These are phyloP conservation scores for Indicator maculatus DNA, from an alignment of 2,113 vertebrate species.

Conservation along the genomic window DNA sequence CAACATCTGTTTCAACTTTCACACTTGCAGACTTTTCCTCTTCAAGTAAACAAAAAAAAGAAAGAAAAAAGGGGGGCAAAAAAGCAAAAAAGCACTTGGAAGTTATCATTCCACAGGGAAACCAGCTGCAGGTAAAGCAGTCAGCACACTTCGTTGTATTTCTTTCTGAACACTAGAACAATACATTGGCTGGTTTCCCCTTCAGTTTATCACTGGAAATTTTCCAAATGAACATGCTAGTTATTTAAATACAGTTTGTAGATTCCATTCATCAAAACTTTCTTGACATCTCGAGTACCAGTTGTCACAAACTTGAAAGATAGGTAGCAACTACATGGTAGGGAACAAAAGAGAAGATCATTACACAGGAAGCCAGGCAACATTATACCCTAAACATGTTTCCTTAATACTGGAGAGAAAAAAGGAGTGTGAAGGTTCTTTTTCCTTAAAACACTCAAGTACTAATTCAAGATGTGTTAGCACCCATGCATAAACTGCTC, in stretches of 20 bases:
- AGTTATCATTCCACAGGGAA: conserved; percentile 12
- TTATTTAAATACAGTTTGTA: conserved; percentile 76
- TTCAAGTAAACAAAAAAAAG: background rate
- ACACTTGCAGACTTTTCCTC: conserved; percentile 51
- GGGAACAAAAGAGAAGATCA: conserved; percentile 73
- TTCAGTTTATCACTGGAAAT: conserved; percentile 55
- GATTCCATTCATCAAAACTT: conserved; percentile 67
- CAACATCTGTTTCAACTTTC: conserved; percentile 34
- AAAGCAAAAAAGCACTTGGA: background rate
- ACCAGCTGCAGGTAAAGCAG: conserved; percentile 56
- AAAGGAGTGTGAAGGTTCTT: background rate
- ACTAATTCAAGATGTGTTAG: rapidly evolving
- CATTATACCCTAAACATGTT: background rate
- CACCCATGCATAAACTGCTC: background rate
- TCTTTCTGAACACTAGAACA: conserved; percentile 59
- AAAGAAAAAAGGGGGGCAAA: background rate
- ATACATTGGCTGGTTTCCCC: conserved; percentile 31
- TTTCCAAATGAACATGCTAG: conserved; percentile 65
- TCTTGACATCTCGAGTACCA: conserved; percentile 60
- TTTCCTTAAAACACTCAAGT: background rate
- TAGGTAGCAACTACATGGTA: conserved; percentile 64
- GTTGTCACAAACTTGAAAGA: conserved; percentile 68
- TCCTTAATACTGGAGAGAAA: background rate
- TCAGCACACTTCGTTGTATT: conserved; percentile 56
- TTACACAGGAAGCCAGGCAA: conserved; percentile 59